A percentile compares a stretch with the other conserved stretches of the same genome.
These are phyloP conservation scores for Drosophila sproati DNA, from an alignment of 1,140 invertebrate genomes.

Conservation along the genomic window DNA sequence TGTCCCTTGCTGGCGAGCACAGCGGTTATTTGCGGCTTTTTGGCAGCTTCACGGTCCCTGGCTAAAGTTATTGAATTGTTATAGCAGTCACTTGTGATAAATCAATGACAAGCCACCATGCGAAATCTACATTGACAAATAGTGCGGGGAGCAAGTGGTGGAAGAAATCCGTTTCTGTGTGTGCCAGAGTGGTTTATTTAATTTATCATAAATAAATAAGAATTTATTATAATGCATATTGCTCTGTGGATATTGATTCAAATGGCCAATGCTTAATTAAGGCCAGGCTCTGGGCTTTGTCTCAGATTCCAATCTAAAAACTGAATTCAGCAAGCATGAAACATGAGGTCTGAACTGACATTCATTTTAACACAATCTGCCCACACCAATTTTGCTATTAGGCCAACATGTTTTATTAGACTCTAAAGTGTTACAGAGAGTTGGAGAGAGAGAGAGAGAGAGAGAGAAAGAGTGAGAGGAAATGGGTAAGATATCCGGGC, in stretches of 20 bases:
- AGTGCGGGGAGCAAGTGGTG: neutral
- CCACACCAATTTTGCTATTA: slow-evolving; percentile 44
- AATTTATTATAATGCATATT: slow-evolving; percentile 41
- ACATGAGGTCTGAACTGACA: neutral
- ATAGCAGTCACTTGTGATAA: slow-evolving; percentile 73
- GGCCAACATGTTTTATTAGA: slow-evolving; percentile 69
- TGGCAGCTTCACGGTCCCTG: slow-evolving; percentile 28
- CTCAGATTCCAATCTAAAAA: slow-evolving; percentile 47
- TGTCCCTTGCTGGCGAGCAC: neutral
- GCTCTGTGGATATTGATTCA: slow-evolving; percentile 61
- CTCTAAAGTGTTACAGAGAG: slow-evolving; percentile 28
- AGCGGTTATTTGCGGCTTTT: slow-evolving; percentile 55
- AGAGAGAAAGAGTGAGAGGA: neutral
- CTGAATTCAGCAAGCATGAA: slow-evolving; percentile 1
- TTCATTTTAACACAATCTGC: slow-evolving; percentile 61
- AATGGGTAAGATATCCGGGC: slow-evolving; percentile 1
- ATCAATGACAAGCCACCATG: slow-evolving; percentile 61
- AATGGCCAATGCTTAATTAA: slow-evolving; percentile 62
- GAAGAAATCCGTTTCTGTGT: neutral
- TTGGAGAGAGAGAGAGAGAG: neutral
- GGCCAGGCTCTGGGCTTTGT: slow-evolving; percentile 48
- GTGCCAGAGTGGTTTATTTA: slow-evolving; percentile 57
- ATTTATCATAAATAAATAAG: slow-evolving; percentile 60
- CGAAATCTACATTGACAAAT: slow-evolving; percentile 62
- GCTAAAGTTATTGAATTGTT: slow-evolving; percentile 74